Percentiles rank a stretch among this genome's conserved stretches.
These are phyloP conservation scores for Sebastes umbrosus DNA, from an alignment of 2,797 vertebrate species.

Conservation along the genomic window DNA sequence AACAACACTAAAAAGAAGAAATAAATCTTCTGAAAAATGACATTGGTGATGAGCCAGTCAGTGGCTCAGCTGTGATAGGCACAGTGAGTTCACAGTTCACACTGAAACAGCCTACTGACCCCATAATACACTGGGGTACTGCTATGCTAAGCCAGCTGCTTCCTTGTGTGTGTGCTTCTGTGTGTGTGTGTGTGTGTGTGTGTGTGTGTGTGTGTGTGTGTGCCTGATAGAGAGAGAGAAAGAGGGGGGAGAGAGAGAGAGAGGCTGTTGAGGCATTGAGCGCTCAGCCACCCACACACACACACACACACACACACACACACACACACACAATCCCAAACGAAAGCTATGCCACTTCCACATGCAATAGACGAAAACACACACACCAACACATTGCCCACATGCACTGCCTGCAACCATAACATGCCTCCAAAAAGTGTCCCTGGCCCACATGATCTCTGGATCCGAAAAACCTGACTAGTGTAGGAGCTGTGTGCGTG, in stretches of 20 bases:
- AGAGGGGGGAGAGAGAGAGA: not conserved
- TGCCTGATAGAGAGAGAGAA: not conserved
- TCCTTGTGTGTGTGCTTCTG: constrained; percentile 15
- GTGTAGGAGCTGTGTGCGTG: constrained; percentile 13
- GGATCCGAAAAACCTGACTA: constrained; percentile 26
- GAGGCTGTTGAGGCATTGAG: constrained; percentile 51
- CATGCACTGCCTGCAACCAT: constrained; percentile 62
- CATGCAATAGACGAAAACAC: constrained; percentile 30
- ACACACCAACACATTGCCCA: constrained; percentile 20
- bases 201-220: not conserved
- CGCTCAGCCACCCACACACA: constrained; percentile 58
- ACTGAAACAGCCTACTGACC: constrained; percentile 61
- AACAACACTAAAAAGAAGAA: not conserved
- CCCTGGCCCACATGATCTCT: constrained; percentile 35
- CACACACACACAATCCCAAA: constrained; percentile 38
- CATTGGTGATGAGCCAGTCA: constrained; percentile 27
- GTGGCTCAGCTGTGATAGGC: constrained; percentile 61
- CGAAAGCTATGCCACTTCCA: constrained; percentile 52
- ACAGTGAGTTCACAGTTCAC: constrained; percentile 56
- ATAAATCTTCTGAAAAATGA: constrained; percentile 11
- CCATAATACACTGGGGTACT: constrained; percentile 55
- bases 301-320: constrained; percentile 48
- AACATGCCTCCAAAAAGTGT: constrained; percentile 53
- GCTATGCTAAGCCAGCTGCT: constrained; percentile 62
- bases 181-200: not conserved